phyloP scores from a whole-genome alignment of 2,797 vertebrate species.

The Choloepus didactylus region DNA sequence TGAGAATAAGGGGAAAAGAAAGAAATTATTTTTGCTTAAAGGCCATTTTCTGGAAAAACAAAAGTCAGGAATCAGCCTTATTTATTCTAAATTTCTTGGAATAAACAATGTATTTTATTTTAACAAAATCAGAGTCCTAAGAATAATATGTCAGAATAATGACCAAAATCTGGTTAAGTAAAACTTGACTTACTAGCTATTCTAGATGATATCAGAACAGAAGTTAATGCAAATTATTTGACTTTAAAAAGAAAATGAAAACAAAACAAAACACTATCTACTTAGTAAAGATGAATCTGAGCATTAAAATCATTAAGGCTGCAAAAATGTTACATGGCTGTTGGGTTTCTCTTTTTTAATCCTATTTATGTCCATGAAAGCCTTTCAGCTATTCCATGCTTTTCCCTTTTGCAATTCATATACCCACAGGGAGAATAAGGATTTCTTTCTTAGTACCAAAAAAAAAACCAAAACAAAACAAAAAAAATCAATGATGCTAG shows the following conservation, averaged over 20 bases:
- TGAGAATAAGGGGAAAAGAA: background rate
- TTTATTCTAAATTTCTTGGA: conserved; percentile 63
- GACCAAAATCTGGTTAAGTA: background rate
- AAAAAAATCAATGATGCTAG: background rate
- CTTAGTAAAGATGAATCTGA: conserved; percentile 54
- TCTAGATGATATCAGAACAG: background rate
- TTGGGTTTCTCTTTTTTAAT: background rate
- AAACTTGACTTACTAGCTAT: conserved; percentile 40
- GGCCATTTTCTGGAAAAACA: background rate
- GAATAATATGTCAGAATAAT: background rate
- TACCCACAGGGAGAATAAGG: background rate
- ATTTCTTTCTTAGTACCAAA: background rate
- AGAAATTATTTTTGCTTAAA: background rate
- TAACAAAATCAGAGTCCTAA: background rate
- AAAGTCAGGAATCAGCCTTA: background rate
- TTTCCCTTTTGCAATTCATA: background rate
- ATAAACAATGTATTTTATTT: conserved; percentile 44
- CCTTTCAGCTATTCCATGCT: background rate
- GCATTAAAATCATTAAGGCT: conserved; percentile 31
- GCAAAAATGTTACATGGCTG: conserved; percentile 40
- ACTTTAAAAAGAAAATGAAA: background rate
- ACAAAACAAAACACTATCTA: background rate
- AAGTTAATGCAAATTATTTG: background rate
- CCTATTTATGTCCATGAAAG: background rate
- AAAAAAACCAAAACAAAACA: too few relatives aligned